Conservation (phyloP, 2,888 invertebrate genomes). For the Apamea epomidion region DNA sequence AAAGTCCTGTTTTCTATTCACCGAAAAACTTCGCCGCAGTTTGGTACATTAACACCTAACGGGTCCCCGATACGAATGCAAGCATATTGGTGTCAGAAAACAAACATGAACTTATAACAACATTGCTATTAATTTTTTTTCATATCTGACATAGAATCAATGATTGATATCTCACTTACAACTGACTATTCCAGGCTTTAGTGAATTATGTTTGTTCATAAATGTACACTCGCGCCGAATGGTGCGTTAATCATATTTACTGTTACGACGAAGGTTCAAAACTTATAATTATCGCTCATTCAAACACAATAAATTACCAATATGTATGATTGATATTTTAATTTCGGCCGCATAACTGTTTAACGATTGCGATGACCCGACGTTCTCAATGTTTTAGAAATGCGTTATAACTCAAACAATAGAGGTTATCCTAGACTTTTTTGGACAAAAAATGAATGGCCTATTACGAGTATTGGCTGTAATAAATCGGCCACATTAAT, state of each 20-base stretch:
- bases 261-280: conserved; percentile 60
- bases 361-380: conserved; percentile 62
- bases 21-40: conserved; percentile 26
- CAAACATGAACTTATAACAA: conserved; percentile 50
- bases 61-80: conserved; percentile 59
- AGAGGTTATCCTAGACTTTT: conserved; percentile 31
- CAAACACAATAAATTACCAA: conserved; percentile 68
- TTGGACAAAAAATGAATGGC: conserved; percentile 45
- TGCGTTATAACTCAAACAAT: conserved; percentile 53
- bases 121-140: conserved; percentile 46
- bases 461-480: conserved; percentile 34
- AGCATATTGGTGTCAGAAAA: conserved; percentile 64
- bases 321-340: conserved; percentile 73
- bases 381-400: conserved; percentile 43
- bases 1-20: conserved; percentile 18
- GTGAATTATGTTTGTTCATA: conserved; percentile 56
- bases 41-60: conserved; percentile 68
- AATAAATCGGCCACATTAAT: conserved; percentile 65
- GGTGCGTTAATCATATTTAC: conserved; percentile 66
- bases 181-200: conserved; percentile 44
- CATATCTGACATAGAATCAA: conserved; percentile 55
- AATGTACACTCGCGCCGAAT: conserved; percentile 52
- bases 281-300: conserved; percentile 68
- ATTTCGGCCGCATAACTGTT: conserved; percentile 73
- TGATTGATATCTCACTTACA: conserved; percentile 67